Percentiles rank a stretch among this genome's conserved stretches.
These are phyloP conservation scores for Zapus hudsonius DNA, from an alignment of 2,113 vertebrate genomes.

Conservation along the genomic window DNA sequence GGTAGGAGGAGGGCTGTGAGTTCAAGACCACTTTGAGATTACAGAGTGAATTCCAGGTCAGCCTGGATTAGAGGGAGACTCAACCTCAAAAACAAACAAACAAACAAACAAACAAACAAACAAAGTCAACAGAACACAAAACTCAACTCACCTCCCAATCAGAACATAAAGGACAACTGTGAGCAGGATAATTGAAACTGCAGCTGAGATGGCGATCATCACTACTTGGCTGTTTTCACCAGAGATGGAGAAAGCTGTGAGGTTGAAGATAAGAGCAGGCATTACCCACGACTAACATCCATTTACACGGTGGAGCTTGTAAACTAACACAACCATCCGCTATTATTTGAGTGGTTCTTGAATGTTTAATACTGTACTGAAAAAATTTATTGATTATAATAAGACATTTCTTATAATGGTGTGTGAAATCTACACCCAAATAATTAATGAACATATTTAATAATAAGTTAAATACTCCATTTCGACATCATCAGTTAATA, in stretches of 20 bases:
- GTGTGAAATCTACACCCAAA: background rate
- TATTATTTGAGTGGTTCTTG: background rate
- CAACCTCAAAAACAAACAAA: too few relatives aligned
- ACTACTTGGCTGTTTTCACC: conserved; percentile 97
- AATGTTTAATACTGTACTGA: background rate
- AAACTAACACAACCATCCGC: conserved; percentile 11
- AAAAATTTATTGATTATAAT: conserved; percentile 2
- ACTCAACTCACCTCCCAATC: conserved; percentile 95
- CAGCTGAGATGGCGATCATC: conserved; percentile 95
- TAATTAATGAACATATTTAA: background rate
- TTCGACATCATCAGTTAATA: background rate
- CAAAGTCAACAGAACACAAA: too few relatives aligned
- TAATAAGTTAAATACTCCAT: background rate
- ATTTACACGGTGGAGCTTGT: background rate
- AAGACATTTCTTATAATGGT: background rate
- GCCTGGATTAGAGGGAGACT: too few relatives aligned
- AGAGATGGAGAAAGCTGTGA: conserved; percentile 97
- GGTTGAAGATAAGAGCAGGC: conserved; percentile 71
- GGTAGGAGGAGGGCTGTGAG: too few relatives aligned
- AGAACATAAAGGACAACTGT: conserved; percentile 94
- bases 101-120: too few relatives aligned
- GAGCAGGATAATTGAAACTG: conserved; percentile 95
- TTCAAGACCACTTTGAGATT: too few relatives aligned
- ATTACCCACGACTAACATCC: background rate
- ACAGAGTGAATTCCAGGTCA: too few relatives aligned